A percentile compares a stretch with the other conserved stretches of the same genome.
Conservation (phyloP, 2,888 invertebrate species). For the Pseudococcus longispinus region DNA sequence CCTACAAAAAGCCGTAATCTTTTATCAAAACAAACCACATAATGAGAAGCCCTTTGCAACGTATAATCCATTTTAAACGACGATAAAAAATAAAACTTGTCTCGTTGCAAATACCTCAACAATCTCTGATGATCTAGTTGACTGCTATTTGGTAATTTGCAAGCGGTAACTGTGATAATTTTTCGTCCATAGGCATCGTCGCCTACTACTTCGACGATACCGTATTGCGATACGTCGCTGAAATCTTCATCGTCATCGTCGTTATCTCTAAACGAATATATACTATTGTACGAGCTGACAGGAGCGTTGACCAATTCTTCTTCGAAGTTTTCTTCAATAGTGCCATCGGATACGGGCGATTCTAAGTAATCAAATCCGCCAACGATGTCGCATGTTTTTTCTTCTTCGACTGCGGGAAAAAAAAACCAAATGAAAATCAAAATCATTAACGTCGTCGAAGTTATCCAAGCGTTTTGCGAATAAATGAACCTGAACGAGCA, state of each 20-base stretch:
- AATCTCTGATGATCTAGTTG: constrained; percentile 77
- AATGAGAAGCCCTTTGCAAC: not conserved
- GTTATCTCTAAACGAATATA: constrained; percentile 19
- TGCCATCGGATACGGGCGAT: constrained; percentile 82
- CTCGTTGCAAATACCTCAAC: constrained; percentile 67
- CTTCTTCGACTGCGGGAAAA: constrained; percentile 47
- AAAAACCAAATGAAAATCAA: not conserved
- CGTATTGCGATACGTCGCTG: constrained; percentile 75
- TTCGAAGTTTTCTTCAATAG: constrained; percentile 90
- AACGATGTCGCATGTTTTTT: constrained; percentile 39
- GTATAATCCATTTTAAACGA: constrained; percentile 29
- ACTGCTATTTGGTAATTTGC: constrained; percentile 81
- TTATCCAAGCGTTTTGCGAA: not conserved
- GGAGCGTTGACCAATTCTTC: constrained; percentile 79
- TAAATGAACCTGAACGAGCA: constrained; percentile 15
- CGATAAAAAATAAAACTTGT: not conserved
- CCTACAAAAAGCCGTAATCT: not conserved
- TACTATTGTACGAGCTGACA: constrained; percentile 47
- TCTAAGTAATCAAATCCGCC: constrained; percentile 66
- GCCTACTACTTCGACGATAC: constrained; percentile 84
- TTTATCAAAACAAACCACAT: not conserved
- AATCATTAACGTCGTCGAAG: constrained; percentile 3
- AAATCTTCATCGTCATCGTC: constrained; percentile 68
- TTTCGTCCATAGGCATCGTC: constrained; percentile 87
- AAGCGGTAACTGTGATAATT: constrained; percentile 95